These are phyloP conservation scores for Eupithecia subfuscata DNA, from an alignment of 2,888 invertebrate genomes.

Conservation along the genomic window DNA sequence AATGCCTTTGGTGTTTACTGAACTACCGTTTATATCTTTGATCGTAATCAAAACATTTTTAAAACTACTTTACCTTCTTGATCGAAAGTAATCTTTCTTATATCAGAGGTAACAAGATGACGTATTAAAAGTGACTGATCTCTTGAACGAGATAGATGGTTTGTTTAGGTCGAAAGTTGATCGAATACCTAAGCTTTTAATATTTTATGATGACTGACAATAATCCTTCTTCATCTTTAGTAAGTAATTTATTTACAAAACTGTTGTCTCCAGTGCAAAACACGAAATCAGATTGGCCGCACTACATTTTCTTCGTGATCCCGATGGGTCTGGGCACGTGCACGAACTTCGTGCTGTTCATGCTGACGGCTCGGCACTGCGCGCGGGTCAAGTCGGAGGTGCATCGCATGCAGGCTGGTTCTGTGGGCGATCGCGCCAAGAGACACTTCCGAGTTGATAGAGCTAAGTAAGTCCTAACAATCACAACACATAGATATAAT, in stretches of 20 bases:
- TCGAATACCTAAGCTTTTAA: neutral
- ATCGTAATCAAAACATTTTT: slow-evolving; percentile 32
- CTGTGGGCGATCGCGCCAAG: slow-evolving; percentile 84
- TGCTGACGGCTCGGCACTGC: slow-evolving; percentile 88
- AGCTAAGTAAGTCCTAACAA: slow-evolving; percentile 83
- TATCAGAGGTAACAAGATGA: neutral
- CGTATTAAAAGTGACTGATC: neutral
- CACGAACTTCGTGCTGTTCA: slow-evolving; percentile 87
- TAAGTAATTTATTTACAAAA: neutral
- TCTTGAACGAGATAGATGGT: neutral
- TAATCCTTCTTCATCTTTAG: neutral
- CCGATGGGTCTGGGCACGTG: slow-evolving; percentile 86
- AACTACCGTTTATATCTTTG: slow-evolving; percentile 26
- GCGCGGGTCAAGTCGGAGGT: slow-evolving; percentile 90
- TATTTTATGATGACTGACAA: neutral
- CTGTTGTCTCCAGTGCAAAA: slow-evolving; percentile 67
- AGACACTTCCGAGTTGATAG: slow-evolving; percentile 87
- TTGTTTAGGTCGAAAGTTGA: neutral
- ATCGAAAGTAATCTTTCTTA: neutral
- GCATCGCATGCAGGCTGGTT: slow-evolving; percentile 86
- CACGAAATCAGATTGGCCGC: slow-evolving; percentile 70
- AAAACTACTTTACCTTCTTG: slow-evolving; percentile 7
- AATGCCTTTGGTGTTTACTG: slow-evolving; percentile 23
- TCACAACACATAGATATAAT: no score
- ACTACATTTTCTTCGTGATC: slow-evolving; percentile 86